These are phyloP conservation scores for Eucidaris tribuloides DNA, from an alignment of 35 echinoderm and acorn worm species.

Conservation along the genomic window DNA sequence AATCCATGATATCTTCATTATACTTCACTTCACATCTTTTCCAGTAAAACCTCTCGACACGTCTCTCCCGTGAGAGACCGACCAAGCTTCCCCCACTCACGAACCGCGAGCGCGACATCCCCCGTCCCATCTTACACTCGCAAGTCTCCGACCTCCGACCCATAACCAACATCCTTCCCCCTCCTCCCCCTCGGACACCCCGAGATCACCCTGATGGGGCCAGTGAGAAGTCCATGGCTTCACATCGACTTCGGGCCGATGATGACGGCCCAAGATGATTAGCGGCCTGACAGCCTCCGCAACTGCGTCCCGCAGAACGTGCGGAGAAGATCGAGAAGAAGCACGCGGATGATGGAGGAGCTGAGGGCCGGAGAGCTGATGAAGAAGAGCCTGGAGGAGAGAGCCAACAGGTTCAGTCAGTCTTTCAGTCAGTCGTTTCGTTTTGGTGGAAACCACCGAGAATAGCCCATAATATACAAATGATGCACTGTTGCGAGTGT, in stretches of 20 bases:
- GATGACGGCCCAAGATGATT: slow-evolving; percentile 60
- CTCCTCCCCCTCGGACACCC: slow-evolving; percentile 39
- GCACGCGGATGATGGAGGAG: slow-evolving; percentile 68
- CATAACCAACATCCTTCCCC: slow-evolving; percentile 1
- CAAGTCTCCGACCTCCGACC: slow-evolving; percentile 28
- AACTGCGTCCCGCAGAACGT: slow-evolving; percentile 71
- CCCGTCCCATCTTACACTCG: slow-evolving; percentile 62
- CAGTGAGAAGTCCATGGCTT: slow-evolving; percentile 72
- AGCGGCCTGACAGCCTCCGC: slow-evolving; percentile 50
- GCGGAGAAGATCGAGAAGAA: slow-evolving; percentile 61
- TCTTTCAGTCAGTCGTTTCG: too few relatives aligned
- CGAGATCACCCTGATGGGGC: slow-evolving; percentile 66
- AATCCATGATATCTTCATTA: too few relatives aligned
- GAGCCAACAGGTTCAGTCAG: neutral
- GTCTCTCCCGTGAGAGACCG: slow-evolving; percentile 4
- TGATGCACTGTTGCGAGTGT: too few relatives aligned
- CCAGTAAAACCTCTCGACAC: neutral
- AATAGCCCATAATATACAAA: too few relatives aligned
- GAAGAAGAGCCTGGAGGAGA: slow-evolving; percentile 46
- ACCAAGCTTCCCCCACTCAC: slow-evolving; percentile 18
- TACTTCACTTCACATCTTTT: too few relatives aligned
- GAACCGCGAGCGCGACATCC: slow-evolving; percentile 36
- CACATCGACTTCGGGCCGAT: slow-evolving; percentile 74
- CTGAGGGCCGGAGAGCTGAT: slow-evolving; percentile 57
- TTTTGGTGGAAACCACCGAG: too few relatives aligned